A percentile compares a stretch with the other conserved stretches of the same genome.
Evolutionary conservation across 2,888 invertebrate genomes (phyloP).

Genomic region (Limnephilus rhombicus): DNA sequence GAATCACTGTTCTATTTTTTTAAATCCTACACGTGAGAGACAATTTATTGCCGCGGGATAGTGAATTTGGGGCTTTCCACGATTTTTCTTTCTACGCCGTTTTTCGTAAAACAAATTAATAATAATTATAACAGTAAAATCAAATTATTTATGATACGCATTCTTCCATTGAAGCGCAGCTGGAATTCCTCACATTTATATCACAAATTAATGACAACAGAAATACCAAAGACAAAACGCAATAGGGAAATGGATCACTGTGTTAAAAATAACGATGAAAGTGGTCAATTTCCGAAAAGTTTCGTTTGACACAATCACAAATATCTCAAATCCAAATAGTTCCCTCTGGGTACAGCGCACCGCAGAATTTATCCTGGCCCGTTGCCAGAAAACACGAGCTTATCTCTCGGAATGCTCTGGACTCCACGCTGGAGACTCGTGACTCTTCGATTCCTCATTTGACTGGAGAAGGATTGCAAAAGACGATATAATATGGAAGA

Average conservation of each 20-base stretch:
- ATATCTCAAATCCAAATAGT: neutral
- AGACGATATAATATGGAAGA: neutral
- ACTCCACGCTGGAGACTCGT: neutral
- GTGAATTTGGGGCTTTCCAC: too few relatives aligned
- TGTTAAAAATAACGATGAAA: neutral
- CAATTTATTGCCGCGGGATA: too few relatives aligned
- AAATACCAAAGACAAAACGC: neutral
- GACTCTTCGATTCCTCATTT: neutral
- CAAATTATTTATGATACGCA: neutral
- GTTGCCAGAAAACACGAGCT: neutral
- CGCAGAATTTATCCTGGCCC: neutral
- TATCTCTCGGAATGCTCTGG: neutral
- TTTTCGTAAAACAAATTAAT: neutral
- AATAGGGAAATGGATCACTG: neutral
- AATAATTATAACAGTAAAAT: neutral
- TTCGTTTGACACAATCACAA: neutral
- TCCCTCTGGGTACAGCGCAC: neutral
- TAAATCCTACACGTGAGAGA: too few relatives aligned
- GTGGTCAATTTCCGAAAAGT: neutral
- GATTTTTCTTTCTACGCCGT: neutral
- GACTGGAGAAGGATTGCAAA: slow-evolving; percentile 1
- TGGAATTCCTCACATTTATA: neutral
- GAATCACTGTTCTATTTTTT: too few relatives aligned
- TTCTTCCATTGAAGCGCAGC: neutral
- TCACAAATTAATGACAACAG: neutral